Evolutionary conservation across 1,140 invertebrate species (phyloP).

Genomic region (Rhyacophila brunnea): DNA sequence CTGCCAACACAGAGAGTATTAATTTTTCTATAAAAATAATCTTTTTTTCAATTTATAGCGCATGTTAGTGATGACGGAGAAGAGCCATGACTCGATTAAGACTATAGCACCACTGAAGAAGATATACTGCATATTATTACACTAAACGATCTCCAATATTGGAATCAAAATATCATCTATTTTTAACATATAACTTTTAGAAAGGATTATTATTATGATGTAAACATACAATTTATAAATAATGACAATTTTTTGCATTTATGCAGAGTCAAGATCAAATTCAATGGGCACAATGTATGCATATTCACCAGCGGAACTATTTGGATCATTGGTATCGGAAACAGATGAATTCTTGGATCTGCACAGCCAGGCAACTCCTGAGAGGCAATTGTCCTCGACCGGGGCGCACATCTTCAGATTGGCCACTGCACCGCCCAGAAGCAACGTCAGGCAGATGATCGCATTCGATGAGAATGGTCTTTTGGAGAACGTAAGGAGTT

Average conservation of each 20-base stretch:
- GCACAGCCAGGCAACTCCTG: conserved; percentile 44
- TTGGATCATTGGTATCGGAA: conserved; percentile 55
- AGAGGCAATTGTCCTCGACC: conserved; percentile 12
- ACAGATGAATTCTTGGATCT: conserved; percentile 59
- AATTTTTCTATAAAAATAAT: too few species aligned
- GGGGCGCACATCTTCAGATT: conserved; percentile 7
- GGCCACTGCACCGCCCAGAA: conserved; percentile 23
- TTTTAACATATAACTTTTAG: too few species aligned
- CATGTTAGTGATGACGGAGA: too few species aligned
- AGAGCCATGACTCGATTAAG: too few species aligned
- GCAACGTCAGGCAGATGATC: neutral
- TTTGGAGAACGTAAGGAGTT: neutral
- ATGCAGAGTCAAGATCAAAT: conserved; percentile 58
- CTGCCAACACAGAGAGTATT: too few species aligned
- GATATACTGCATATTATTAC: neutral
- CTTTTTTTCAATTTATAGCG: too few species aligned
- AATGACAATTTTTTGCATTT: conserved; percentile 4
- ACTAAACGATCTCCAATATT: too few species aligned
- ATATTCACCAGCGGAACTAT: conserved; percentile 51
- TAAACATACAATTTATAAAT: neutral
- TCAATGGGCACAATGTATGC: conserved; percentile 58
- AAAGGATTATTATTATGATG: too few species aligned
- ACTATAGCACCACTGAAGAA: neutral
- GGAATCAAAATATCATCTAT: too few species aligned
- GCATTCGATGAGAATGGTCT: conserved; percentile 6